Evolutionary conservation across 2,797 vertebrate species (phyloP), one percentile per base, ranked within the genome.

Genomic region (Danio tinwini): DNA sequence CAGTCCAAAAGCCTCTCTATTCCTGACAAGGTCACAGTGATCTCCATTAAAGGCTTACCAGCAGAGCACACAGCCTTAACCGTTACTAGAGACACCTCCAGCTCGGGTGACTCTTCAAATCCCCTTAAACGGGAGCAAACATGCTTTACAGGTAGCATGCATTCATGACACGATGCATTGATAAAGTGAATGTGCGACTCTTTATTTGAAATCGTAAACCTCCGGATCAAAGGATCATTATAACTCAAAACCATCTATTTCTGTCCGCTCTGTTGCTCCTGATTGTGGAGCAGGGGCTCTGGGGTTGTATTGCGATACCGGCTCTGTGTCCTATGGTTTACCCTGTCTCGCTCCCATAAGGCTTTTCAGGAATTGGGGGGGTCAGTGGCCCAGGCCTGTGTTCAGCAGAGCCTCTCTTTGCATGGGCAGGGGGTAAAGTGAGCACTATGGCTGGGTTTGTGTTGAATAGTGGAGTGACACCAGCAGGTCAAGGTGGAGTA

Each of bases 401-500:
- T 65, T 78, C 71, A 75, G 78, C 37, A 45, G 63, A 76, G 50
- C 65, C 78, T 55, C 71, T 39, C 61, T 58, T 69, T 81, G 19
- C 53, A 56, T 42, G 53, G 70, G 47, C 69, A 40, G 42, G 49
- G 52, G 13, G 89, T 89, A 92, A 93, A 82, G 82, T 88, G 90
- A 93, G 89, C 86, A 79, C 85, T 19, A 67, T 87, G 87, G 87
- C 89, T 90, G 86, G 88, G 84, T 88, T 88, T 83, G 85, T 85
- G 85, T 85, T 92, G 90, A 92, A 92, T 88, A 42, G 81, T 44
- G 71, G 74, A 49, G 82, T 76, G 75, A 77, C 78, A 83, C 63
- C 65, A 63, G 58, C 45, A 59, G 88, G 89, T 86, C 85, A 68
- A 78, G 78, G 86, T 87, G 87, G 83, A 81, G 82, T 58, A 88